phyloP scores from a whole-genome alignment of 2,797 vertebrate genomes.

The Protosalanx chinensis region DNA sequence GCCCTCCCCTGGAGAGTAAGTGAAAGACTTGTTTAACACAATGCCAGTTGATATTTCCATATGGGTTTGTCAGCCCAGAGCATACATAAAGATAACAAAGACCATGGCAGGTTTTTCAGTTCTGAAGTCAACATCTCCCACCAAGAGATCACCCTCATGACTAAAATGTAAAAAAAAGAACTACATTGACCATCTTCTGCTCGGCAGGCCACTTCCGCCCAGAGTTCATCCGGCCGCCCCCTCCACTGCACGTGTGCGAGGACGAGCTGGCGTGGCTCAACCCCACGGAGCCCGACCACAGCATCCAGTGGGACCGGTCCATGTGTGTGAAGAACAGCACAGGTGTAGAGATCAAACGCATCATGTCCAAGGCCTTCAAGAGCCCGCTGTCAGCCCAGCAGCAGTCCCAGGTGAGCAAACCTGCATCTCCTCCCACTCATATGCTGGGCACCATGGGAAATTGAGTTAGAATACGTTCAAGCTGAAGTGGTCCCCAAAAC shows the following conservation, averaged over 20 bases:
- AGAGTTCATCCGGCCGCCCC: constrained; percentile 92
- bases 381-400: constrained; percentile 93
- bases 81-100: neutral
- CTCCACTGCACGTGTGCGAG: constrained; percentile 92
- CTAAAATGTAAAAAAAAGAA: neutral
- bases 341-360: constrained; percentile 93
- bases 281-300: constrained; percentile 91
- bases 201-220: constrained; percentile 91
- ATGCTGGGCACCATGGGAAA: neutral
- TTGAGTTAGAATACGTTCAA: neutral
- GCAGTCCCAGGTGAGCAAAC: constrained; percentile 84
- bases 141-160: neutral
- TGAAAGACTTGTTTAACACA: constrained; percentile 19
- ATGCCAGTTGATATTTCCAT: too few relatives aligned
- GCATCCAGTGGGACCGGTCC: constrained; percentile 92
- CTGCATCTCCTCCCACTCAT: neutral
- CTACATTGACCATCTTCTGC: neutral
- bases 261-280: constrained; percentile 95
- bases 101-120: neutral
- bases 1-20: constrained; percentile 96
- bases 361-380: constrained; percentile 99
- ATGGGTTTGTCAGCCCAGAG: neutral
- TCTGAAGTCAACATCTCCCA: neutral
- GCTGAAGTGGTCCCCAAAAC: too few relatives aligned
- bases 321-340: constrained; percentile 98